Evolutionary conservation across 2,113 vertebrate species (phyloP).

Genomic region (Embiotoca jacksoni): DNA sequence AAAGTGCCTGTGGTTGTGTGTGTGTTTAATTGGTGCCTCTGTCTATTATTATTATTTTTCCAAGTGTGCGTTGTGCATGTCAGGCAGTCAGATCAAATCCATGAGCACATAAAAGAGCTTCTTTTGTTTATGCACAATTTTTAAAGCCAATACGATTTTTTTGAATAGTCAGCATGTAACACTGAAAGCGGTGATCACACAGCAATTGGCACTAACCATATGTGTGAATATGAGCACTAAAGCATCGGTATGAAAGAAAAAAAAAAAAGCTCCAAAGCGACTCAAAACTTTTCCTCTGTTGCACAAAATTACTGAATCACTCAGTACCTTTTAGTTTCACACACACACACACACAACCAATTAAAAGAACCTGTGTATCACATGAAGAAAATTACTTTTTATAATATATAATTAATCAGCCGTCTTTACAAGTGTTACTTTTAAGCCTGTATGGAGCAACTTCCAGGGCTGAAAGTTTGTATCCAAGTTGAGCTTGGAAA

Average conservation of each 20-base stretch:
- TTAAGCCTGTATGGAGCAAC: background rate
- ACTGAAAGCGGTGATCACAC: constrained; percentile 28
- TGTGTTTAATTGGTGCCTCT: constrained; percentile 24
- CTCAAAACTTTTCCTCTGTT: background rate
- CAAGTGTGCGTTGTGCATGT: background rate
- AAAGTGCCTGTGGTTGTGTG: constrained; percentile 14
- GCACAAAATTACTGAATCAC: background rate
- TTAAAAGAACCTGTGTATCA: background rate
- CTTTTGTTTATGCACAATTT: constrained; percentile 7
- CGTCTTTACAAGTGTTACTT: background rate
- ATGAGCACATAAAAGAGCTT: constrained; percentile 26
- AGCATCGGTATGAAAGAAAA: background rate
- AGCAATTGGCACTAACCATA: constrained; percentile 29
- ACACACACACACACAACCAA: background rate
- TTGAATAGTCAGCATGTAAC: background rate
- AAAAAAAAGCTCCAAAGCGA: constrained; percentile 3
- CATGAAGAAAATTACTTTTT: background rate
- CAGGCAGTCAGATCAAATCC: constrained; percentile 31
- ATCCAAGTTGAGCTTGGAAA: background rate
- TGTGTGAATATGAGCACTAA: constrained; percentile 9
- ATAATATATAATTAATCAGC: background rate
- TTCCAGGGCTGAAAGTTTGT: constrained; percentile 3
- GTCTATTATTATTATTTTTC: constrained; percentile 1
- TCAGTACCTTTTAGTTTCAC: background rate
- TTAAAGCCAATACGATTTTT: constrained; percentile 13